phyloP scores from a whole-genome alignment of 2,888 invertebrate species.

The Ptilodon capucinus region DNA sequence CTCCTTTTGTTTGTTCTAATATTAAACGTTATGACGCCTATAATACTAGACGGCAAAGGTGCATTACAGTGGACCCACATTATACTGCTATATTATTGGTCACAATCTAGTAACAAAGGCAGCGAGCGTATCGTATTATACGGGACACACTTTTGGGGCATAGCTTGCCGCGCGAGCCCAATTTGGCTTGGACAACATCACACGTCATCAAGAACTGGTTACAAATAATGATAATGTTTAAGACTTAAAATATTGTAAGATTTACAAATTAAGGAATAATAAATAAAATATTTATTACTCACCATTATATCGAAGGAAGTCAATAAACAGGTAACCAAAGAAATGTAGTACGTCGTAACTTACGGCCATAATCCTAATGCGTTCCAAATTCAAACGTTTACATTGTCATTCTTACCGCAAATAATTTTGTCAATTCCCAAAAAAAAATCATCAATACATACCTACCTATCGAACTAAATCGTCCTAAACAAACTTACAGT shows the following conservation, averaged over 20 bases:
- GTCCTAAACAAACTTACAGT: slow-evolving; percentile 27
- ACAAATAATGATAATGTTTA: too few species aligned
- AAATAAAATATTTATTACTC: slow-evolving; percentile 1
- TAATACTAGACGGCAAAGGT: too few species aligned
- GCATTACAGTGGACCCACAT: too few species aligned
- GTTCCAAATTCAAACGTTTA: slow-evolving; percentile 22
- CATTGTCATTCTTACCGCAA: slow-evolving; percentile 27
- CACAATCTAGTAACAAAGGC: too few species aligned
- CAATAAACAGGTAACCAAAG: slow-evolving; percentile 8
- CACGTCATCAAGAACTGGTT: too few species aligned
- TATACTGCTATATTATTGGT: too few species aligned
- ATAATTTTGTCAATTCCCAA: slow-evolving; percentile 33
- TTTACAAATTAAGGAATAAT: background rate
- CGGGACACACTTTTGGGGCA: too few species aligned
- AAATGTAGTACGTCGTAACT: slow-evolving; percentile 15
- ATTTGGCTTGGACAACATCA: too few species aligned
- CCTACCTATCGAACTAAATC: slow-evolving; percentile 30
- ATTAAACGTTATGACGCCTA: too few species aligned
- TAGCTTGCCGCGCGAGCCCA: too few species aligned
- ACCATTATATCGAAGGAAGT: background rate
- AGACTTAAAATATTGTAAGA: background rate
- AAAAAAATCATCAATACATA: slow-evolving; percentile 26
- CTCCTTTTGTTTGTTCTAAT: too few species aligned
- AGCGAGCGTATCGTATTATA: too few species aligned
- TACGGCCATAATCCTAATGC: slow-evolving; percentile 17